Evolutionary conservation across 2,888 invertebrate genomes (phyloP).

Genomic region (Pollenia angustigena): DNA sequence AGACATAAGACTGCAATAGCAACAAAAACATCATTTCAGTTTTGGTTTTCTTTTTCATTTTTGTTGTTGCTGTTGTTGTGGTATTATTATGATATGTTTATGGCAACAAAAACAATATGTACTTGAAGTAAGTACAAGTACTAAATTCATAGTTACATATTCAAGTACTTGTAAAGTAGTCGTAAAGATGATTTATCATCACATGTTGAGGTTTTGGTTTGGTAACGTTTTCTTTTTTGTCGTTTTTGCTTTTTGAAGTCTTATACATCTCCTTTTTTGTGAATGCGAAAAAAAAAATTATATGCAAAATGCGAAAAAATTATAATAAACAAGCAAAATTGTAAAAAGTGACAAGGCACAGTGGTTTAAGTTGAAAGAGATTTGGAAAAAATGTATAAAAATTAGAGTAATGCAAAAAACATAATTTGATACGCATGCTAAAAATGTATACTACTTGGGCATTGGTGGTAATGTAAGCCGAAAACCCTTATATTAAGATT

Average conservation of each 20-base stretch:
- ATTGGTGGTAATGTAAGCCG: too few relatives aligned
- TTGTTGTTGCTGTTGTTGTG: constrained; percentile 43
- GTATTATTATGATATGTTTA: constrained; percentile 30
- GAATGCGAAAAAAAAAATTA: constrained; percentile 1
- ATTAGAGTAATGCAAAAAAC: too few relatives aligned
- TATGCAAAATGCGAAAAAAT: constrained; percentile 21
- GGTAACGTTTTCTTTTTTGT: neutral
- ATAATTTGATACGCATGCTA: too few relatives aligned
- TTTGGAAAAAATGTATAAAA: too few relatives aligned
- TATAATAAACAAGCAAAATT: constrained; percentile 19
- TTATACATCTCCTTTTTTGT: constrained; percentile 16
- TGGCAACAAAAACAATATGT: constrained; percentile 26
- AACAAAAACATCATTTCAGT: constrained; percentile 7
- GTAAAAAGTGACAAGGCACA: constrained; percentile 30
- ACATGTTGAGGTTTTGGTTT: constrained; percentile 35
- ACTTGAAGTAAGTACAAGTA: constrained; percentile 43
- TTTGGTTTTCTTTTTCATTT: neutral
- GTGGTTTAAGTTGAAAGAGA: neutral
- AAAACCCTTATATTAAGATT: too few relatives aligned
- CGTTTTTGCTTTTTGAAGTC: neutral
- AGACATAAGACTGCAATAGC: constrained; percentile 26
- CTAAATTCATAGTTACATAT: constrained; percentile 53
- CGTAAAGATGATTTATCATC: constrained; percentile 70
- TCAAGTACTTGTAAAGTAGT: constrained; percentile 67
- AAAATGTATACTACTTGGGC: too few relatives aligned